Base-by-base conservation (phyloP, 2,888 invertebrate species). In the Erebia ligea region DNA sequence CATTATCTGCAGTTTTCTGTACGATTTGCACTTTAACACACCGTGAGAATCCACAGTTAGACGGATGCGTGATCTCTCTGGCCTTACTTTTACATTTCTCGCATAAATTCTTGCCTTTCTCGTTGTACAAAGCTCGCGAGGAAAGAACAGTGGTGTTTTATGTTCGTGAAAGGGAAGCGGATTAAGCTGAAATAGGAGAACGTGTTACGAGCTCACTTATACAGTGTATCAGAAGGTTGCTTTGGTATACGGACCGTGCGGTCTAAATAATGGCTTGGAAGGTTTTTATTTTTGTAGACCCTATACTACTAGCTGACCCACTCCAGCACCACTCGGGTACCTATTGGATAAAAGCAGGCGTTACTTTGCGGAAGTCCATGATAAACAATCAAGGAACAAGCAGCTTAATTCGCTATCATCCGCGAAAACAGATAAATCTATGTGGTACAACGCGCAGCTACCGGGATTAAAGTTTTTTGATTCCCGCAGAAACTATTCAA, bases 61-160 rank as follows among this genome's bases (percentile, higher is more conserved):
- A 69, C 69, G 63, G 69, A 67, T 67, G 68, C 61, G 57, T 69
- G 66, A 69, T 58, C 19, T 72, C 69, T 72, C 66, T 72, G 57
- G 65, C 56, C 56, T 66, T 21, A 57, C 62, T 66, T 63, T 67
- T 69, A 67, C 52, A 68, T 71, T 71, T 71, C 56, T 65, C 68
- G 67, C 71, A 71, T 71, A 66, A 67, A 52, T 72, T 67, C 67
- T 63, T 67, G 72, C 66, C 66, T 63, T 71, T 69, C 67, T 65
- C 62, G 21, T 48, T 15, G 15, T 45, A 62, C 62, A 62, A 48
- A 62, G 62, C 62, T 62, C 42, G 48, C 21, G 48, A 21, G 62
- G 17, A 62, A 48, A 62, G 62, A 62, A 62, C 21, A 21, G 62
- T 62, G 62, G 62, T 62, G 62, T 62, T 62, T 62, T 62, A 62